Evolutionary conservation across 2,797 vertebrate genomes (phyloP).

Genomic region (Macropus fuliginosus): DNA sequence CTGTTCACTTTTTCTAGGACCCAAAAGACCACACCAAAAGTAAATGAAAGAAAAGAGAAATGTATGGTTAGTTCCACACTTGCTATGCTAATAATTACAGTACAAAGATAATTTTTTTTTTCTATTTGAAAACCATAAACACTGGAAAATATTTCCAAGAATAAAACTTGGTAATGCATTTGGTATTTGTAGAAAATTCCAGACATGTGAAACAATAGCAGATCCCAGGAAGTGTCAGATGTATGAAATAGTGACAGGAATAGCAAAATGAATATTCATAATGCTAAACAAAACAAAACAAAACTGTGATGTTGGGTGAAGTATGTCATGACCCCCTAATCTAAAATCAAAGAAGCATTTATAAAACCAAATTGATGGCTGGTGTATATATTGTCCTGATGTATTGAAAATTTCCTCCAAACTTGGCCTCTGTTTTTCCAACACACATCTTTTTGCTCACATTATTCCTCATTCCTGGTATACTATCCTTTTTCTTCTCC

Average conservation of each 20-base stretch:
- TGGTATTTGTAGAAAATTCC: not conserved
- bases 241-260: not conserved
- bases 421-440: not conserved
- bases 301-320: not conserved
- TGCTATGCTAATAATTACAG: not conserved
- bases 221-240: not conserved
- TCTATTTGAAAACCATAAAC: not conserved
- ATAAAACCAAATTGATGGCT: not conserved
- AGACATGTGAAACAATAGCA: not conserved
- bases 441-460: not conserved
- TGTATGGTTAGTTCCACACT: not conserved
- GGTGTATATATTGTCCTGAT: not conserved
- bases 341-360: not conserved
- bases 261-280: not conserved
- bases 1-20: not conserved
- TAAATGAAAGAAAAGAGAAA: not conserved
- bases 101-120: not conserved
- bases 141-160: not conserved
- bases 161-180: conserved; percentile 5
- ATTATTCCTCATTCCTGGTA: not conserved
- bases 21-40: not conserved
- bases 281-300: not conserved
- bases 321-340: not conserved
- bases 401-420: not conserved
- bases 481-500: not conserved